Evolutionary conservation across 2,797 vertebrate species (phyloP).

Genomic region (Spinus olivaceus): DNA sequence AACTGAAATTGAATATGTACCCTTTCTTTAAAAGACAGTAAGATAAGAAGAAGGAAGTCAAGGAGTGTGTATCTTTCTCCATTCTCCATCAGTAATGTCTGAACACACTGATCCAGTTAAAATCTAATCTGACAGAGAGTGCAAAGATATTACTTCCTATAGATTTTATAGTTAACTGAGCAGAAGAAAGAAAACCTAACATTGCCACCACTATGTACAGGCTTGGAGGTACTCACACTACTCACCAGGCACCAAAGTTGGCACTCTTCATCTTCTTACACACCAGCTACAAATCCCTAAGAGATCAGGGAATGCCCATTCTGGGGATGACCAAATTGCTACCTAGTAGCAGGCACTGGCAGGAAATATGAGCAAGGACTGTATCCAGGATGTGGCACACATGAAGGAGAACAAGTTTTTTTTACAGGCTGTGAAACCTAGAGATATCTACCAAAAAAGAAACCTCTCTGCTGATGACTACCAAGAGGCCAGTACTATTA

Average conservation of each 20-base stretch:
- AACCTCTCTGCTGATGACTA: background rate
- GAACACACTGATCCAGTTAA: background rate
- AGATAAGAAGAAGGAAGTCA: background rate
- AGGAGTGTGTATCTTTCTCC: background rate
- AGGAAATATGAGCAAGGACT: background rate
- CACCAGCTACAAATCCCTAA: background rate
- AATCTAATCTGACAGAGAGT: background rate
- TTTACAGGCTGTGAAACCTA: background rate
- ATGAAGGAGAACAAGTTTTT: background rate
- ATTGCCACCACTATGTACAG: background rate
- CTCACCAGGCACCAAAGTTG: background rate
- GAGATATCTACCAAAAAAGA: background rate
- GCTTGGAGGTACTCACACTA: background rate
- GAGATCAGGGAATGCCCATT: rapidly evolving
- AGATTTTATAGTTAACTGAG: background rate
- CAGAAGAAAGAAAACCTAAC: background rate
- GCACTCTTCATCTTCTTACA: background rate
- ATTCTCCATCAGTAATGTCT: background rate
- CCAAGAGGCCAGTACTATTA: background rate
- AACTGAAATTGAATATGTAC: background rate
- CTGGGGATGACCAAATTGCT: background rate
- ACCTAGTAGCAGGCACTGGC: background rate
- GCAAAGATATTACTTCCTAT: background rate
- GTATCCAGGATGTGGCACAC: background rate
- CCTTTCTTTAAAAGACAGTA: background rate